Evolutionary conservation across 1,140 invertebrate species (phyloP), one percentile per base, ranked within the genome.

Genomic region (Diorhabda carinulata): DNA sequence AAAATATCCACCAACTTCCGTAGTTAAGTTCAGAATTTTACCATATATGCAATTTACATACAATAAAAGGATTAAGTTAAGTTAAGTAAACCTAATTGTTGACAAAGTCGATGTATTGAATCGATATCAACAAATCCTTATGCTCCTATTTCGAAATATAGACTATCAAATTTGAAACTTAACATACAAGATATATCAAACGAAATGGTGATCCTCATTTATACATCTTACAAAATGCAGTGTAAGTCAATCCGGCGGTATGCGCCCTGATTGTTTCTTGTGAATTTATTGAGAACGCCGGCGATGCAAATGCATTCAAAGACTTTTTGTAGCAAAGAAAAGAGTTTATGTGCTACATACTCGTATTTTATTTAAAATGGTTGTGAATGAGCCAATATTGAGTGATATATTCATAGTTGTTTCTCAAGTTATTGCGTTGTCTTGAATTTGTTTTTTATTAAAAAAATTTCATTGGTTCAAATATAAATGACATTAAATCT

Each of bases 181-280:
- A 60, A 57, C 70, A 68, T 69, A 74, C 66, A 61, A 44, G 66
- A 57, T 68, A 68, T 68, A 74, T 74, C 72, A 74, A 74, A 72
- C 68, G 69, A 70, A 74, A 72, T 70, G 63, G 52, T 74, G 72
- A 74, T 74, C 70, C 72, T 70, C 64, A 70, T 74, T n/a, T 6
- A 6, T n/a, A 70, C 63, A 62, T 67, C 70, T 74, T 70, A 74
- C 69, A 70, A 74, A 74, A 72, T 74, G 70, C 72, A 72, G 70
- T 72, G 67, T 74, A 73, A 74, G 72, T 74, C 70, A 74, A 74
- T 70, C 41, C 61, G 63, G 57, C 68, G 67, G 66, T 6, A 67
- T 70, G 69, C 66, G 68, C 67, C 59, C 58, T 62, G 61, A 66
- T 60, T 60, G 57, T 67, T 60, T 41, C 41, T 40, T 41, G 52